Conservation (phyloP, 2,113 vertebrate genomes). For the Oryzias celebensis region DNA sequence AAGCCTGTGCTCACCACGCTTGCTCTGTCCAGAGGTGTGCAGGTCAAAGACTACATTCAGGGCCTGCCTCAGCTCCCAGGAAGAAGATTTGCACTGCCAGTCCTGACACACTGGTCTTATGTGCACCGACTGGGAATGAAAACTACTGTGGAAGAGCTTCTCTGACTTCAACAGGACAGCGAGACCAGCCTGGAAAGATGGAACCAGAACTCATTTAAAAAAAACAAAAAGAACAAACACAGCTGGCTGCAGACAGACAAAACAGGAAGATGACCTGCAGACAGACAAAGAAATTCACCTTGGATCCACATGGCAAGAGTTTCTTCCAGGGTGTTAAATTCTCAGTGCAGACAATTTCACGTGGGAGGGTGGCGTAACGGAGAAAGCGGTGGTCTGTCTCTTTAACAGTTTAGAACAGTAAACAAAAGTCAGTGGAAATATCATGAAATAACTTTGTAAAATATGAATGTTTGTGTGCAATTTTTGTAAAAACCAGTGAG, state of each 20-base stretch:
- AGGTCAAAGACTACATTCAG: conserved; percentile 93
- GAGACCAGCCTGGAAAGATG: conserved; percentile 84
- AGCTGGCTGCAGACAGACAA: background rate
- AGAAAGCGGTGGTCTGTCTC: conserved; percentile 89
- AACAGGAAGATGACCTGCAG: background rate
- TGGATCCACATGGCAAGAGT: conserved; percentile 93
- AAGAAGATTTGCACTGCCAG: conserved; percentile 79
- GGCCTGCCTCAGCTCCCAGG: conserved; percentile 94
- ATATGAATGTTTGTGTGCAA: too few species aligned
- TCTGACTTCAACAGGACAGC: conserved; percentile 93
- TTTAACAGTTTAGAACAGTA: conserved; percentile 54
- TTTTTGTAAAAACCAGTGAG: too few species aligned
- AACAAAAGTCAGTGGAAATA: background rate
- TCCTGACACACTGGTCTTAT: conserved; percentile 91
- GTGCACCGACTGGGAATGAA: conserved; percentile 93
- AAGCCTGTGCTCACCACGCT: conserved; percentile 79
- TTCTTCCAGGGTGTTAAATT: conserved; percentile 99
- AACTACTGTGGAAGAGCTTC: conserved; percentile 96
- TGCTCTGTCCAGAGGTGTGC: conserved; percentile 85
- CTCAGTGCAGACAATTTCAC: conserved; percentile 96
- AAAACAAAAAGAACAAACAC: background rate
- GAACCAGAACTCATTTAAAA: background rate
- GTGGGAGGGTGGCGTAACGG: conserved; percentile 89
- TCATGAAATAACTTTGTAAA: background rate
- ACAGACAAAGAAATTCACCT: conserved; percentile 71